phyloP scores from a whole-genome alignment of 2,797 vertebrate species.

The Helicolenus hilgendorfi region DNA sequence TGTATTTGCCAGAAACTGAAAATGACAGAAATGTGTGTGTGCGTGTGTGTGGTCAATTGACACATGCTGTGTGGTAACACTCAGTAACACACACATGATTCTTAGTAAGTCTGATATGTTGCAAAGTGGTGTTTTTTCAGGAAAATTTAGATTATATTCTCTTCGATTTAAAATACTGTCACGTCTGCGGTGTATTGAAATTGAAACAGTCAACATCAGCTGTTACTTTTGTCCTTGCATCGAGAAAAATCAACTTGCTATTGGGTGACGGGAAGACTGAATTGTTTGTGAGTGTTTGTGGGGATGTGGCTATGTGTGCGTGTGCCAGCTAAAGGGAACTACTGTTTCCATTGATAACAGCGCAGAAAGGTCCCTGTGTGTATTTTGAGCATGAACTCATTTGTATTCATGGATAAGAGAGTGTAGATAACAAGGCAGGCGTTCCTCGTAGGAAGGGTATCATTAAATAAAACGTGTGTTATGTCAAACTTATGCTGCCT shows the following conservation, averaged over 20 bases:
- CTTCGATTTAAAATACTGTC: not conserved
- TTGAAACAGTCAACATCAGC: not conserved
- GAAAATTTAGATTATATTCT: not conserved
- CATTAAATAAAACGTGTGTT: slow-evolving; percentile 28
- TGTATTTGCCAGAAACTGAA: slow-evolving; percentile 13
- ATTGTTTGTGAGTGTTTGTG: not conserved
- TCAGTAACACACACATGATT: not conserved
- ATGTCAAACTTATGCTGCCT: slow-evolving; percentile 11
- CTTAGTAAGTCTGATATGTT: not conserved
- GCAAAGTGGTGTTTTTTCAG: not conserved
- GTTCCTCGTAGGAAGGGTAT: slow-evolving; percentile 41
- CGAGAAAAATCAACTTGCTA: not conserved
- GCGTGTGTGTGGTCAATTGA: not conserved
- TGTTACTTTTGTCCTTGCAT: not conserved
- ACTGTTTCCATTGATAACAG: slow-evolving; percentile 82
- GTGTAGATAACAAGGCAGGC: slow-evolving; percentile 52
- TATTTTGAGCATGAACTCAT: slow-evolving; percentile 68
- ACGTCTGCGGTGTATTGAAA: not conserved
- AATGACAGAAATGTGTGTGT: not conserved
- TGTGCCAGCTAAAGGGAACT: slow-evolving; percentile 55
- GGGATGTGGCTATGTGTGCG: not conserved
- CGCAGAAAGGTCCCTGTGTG: slow-evolving; percentile 58
- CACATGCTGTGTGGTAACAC: not conserved
- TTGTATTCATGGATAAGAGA: slow-evolving; percentile 70
- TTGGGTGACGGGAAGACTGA: not conserved